Conservation (phyloP, 2,113 vertebrate species). For the Sminthopsis crassicaudata region DNA sequence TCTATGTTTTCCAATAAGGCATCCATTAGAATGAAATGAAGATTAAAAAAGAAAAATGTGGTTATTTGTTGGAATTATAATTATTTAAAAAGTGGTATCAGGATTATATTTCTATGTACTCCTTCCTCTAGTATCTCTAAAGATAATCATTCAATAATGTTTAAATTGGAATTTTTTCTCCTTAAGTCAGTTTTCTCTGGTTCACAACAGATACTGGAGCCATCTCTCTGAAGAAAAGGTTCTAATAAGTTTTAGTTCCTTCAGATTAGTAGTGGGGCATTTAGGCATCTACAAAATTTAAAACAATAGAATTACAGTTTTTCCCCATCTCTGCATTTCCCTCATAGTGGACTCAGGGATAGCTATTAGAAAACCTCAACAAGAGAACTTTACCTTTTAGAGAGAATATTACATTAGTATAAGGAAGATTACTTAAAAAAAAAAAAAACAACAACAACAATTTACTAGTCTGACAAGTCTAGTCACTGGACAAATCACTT, state of each 20-base stretch:
- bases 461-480: too few relatives aligned
- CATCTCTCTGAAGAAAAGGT: neutral
- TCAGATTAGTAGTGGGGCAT: neutral
- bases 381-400: too few relatives aligned
- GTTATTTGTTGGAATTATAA: neutral
- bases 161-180: neutral
- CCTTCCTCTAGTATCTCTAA: neutral
- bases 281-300: neutral
- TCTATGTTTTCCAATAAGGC: neutral
- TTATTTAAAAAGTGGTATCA: neutral
- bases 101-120: neutral
- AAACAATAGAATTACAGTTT: neutral
- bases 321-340: neutral
- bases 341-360: neutral
- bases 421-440: neutral
- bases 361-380: too few relatives aligned
- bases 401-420: too few relatives aligned
- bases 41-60: neutral
- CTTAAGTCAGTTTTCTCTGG: neutral
- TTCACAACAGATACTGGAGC: neutral
- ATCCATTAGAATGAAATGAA: neutral
- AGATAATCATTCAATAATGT: neutral
- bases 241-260: neutral
- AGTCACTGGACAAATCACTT: too few relatives aligned
- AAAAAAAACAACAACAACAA: neutral